These are phyloP conservation scores for Canis aureus DNA, from an alignment of 2,113 vertebrate genomes.

Conservation along the genomic window DNA sequence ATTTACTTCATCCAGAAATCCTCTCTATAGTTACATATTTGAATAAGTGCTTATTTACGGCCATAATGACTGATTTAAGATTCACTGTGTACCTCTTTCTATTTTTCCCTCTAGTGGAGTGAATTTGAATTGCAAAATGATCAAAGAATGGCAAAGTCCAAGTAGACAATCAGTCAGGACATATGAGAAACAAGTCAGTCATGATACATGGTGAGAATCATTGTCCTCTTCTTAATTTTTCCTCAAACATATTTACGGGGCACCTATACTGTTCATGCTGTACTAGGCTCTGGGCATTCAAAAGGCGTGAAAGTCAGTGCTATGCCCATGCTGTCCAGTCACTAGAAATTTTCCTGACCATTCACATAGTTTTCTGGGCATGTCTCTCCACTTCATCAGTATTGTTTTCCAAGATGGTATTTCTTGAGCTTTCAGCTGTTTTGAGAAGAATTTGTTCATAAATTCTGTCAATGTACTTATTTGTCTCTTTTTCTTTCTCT, in stretches of 20 bases:
- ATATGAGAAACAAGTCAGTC: neutral
- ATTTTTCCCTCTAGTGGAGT: neutral
- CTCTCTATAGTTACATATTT: neutral
- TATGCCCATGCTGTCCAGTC: neutral
- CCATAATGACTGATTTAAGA: neutral
- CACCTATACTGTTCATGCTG: rapidly evolving
- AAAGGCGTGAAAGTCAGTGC: neutral
- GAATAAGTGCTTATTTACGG: neutral
- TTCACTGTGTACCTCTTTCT: neutral
- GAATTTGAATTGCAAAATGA: slow-evolving; percentile 18
- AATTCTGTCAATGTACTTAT: neutral
- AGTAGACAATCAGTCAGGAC: neutral
- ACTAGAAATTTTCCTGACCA: neutral
- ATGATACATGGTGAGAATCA: neutral
- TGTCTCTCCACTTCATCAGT: neutral
- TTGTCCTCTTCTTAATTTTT: neutral
- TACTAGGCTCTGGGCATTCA: neutral
- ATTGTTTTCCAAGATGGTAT: neutral
- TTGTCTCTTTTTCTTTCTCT: neutral
- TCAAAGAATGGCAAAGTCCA: neutral
- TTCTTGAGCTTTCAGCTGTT: neutral
- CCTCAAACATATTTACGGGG: neutral
- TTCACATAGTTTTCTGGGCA: neutral
- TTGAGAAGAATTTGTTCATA: neutral
- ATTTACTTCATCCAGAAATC: neutral